phyloP scores from a whole-genome alignment of 2,113 vertebrate species.

The Cavia aperea region DNA sequence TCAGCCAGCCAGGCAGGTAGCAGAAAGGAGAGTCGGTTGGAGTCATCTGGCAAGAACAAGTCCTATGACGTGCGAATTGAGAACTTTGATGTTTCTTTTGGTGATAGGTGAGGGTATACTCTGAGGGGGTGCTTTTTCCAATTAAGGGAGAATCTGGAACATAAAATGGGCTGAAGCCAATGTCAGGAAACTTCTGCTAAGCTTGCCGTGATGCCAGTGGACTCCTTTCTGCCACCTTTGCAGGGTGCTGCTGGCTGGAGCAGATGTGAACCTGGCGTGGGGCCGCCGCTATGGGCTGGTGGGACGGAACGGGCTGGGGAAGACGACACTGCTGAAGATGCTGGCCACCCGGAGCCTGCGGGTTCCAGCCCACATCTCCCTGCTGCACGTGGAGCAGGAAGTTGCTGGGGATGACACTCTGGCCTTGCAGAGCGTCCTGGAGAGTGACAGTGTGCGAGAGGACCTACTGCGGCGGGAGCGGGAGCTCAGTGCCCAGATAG shows the following conservation, averaged over 20 bases:
- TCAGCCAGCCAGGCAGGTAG: conserved; percentile 97
- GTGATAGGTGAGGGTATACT: conserved; percentile 85
- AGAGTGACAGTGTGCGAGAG: conserved; percentile 88
- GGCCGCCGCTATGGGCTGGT: conserved; percentile 93
- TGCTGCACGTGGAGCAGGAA: conserved; percentile 97
- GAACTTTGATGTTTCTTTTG: conserved; percentile 98
- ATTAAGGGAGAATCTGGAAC: not conserved
- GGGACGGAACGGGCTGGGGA: conserved; percentile 94
- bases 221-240: not conserved
- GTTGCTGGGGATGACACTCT: conserved; percentile 90
- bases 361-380: conserved; percentile 92
- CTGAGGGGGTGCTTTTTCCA: not conserved
- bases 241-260: conserved; percentile 90
- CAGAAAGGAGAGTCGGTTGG: conserved; percentile 93
- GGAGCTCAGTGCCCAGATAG: conserved; percentile 83
- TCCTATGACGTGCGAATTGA: conserved; percentile 96
- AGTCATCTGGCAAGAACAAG: conserved; percentile 94
- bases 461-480: conserved; percentile 84
- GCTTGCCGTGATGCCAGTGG: not conserved
- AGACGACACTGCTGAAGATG: conserved; percentile 97
- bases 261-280: conserved; percentile 87
- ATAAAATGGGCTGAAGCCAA: not conserved
- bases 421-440: conserved; percentile 92
- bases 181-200: not conserved
- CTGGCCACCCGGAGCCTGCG: conserved; percentile 88